These are phyloP conservation scores for Taphrorychus bicolor DNA, from an alignment of 2,888 invertebrate species.

Conservation along the genomic window DNA sequence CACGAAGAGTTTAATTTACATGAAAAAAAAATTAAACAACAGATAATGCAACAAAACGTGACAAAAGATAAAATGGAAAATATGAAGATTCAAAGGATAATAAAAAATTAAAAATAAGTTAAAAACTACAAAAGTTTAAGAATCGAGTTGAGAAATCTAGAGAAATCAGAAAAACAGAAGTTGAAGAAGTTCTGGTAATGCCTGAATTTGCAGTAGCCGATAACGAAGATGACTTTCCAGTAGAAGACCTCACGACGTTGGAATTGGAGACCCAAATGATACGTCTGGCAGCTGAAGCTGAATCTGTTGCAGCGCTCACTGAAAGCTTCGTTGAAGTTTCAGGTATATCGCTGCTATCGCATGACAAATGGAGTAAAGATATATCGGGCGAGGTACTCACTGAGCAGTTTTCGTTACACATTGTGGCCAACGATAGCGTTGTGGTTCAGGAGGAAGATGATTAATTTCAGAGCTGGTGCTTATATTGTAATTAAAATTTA, in stretches of 20 bases:
- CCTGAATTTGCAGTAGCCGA: no score
- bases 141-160: no score
- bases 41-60: no score
- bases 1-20: no score
- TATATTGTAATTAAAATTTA: no score
- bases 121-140: no score
- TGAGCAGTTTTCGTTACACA: neutral
- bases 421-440: neutral
- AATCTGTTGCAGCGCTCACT: neutral
- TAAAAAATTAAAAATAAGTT: no score
- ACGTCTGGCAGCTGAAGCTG: neutral
- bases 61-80: no score
- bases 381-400: neutral
- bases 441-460: neutral
- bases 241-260: neutral
- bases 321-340: neutral
- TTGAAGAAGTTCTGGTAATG: no score
- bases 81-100: no score
- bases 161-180: no score
- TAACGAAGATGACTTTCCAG: neutral
- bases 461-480: neutral
- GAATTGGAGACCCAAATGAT: neutral
- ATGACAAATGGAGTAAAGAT: neutral
- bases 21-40: no score
- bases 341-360: neutral